Base-by-base conservation (phyloP, 2,888 invertebrate genomes). In the Galerucella nymphaeae region DNA sequence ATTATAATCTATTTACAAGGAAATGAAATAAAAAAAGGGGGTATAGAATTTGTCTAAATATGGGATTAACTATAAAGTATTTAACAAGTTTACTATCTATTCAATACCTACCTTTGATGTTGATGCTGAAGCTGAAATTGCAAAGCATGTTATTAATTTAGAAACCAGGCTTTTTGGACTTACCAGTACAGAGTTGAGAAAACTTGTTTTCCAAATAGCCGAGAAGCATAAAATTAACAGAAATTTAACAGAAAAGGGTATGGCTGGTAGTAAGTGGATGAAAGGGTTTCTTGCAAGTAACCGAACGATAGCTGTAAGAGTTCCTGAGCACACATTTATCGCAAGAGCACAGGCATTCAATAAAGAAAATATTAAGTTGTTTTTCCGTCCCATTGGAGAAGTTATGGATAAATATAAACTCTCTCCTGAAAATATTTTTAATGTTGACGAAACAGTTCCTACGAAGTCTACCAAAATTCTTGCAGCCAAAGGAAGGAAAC, bases 371-470 rank as follows among this genome's bases (percentile, higher is more conserved):
- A 76, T 71, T 53, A 20, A 8, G 38, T 30, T 48, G 16, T 73
- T 71, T 73, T 76, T 76, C 63, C 41, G 58, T 41, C 23, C 16
- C 18, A 45, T 75, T 16, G 20, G 30, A 20, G 42, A 71, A 63
- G 50, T 75, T 53, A 58, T 76, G 50, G 72, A 72, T 23, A 45
- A 72, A 55, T 66, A 71, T 50, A 65, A 75, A 14, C 74, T 75
- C 59, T 30, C 65, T 41, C 71, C 75, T 14, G 69, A 69, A 68
- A 66, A 75, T 62, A 75, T 75, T 30, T 76, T 66, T 48, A 78
- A 75, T 64, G 71, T 84, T 41, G 86, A 87, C 78, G 86, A 88
- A 78, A 84, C 85, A 4, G 86, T 87, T 2, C 85, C 85, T 66
- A 76, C 76, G n/a, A 84, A 80, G 71, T 81, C 83, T n/a, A 73